Base-by-base conservation (phyloP, 2,888 invertebrate genomes). In the Xanthia togata region DNA sequence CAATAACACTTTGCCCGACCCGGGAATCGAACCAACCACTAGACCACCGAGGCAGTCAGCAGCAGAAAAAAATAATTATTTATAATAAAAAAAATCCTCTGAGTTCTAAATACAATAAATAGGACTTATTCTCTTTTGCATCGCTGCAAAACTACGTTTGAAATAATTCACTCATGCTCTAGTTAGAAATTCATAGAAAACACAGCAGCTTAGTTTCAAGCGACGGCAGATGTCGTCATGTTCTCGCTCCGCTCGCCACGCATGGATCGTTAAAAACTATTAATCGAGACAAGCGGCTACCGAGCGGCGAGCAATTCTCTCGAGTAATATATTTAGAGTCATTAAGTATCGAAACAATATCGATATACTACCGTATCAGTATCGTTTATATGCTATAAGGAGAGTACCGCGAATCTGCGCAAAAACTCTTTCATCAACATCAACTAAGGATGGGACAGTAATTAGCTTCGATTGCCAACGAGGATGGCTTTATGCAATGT, bases 361-460 rank as follows among this genome's bases (percentile, higher is more conserved):
- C 89, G 89, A 92, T 89, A 89, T 84, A 75, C 76, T 53, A 70
- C 83, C 44, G 69, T 78, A 73, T 71, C 86, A 60, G 68, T 79
- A 85, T 92, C 79, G 92, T 93, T 94, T 94, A 95, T 89, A 89
- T 88, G 91, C 91, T 90, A 90, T 92, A 94, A 92, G 89, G 84
- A 90, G 91, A 91, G 92, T 93, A 92, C 93, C 91, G 91, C 91
- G 93, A 93, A 93, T 90, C 92, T 88, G 83, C 82, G 90, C 92
- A 95, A 96, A 95, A 95, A 95, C 92, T 87, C 91, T 93, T 93
- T 93, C 93, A 95, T 95, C 95, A 94, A 94, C 95, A 94, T 93
- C 92, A 93, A 86, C 90, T 76, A 90, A 86, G 91, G 89, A 88
- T 89, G 88, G 89, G 86, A 87, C 82, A 91, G 92, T 93, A 94